phyloP scores from a whole-genome alignment of 2,797 vertebrate genomes.

The Acropternis orthonyx region DNA sequence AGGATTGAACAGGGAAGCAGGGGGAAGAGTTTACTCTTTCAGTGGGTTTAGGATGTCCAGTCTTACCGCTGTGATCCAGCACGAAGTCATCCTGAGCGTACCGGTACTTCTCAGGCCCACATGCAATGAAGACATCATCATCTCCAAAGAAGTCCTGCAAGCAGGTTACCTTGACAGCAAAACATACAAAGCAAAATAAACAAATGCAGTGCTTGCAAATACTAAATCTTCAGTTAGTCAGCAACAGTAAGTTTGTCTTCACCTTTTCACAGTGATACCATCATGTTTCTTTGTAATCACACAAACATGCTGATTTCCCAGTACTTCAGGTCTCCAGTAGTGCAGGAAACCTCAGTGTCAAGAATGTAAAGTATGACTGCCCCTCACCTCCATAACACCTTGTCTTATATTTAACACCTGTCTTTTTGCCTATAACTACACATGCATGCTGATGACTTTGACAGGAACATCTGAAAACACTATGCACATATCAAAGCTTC shows the following conservation, averaged over 20 bases:
- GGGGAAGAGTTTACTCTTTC: neutral
- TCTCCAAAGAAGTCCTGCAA: constrained; percentile 97
- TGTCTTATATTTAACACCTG: neutral
- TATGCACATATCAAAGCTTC: neutral
- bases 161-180: constrained; percentile 85
- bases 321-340: neutral
- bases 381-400: neutral
- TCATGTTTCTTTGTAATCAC: neutral
- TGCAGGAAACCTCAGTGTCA: neutral
- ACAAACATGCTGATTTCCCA: neutral
- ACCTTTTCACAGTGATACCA: neutral
- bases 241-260: neutral
- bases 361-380: neutral
- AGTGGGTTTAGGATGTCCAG: constrained; percentile 34
- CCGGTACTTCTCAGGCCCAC: constrained; percentile 93
- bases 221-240: neutral
- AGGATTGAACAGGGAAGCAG: rapidly evolving
- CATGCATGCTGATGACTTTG: neutral
- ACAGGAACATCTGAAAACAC: neutral
- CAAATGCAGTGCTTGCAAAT: neutral
- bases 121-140: constrained; percentile 95
- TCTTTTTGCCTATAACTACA: neutral
- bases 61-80: constrained; percentile 95
- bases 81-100: constrained; percentile 98
- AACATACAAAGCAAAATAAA: constrained; percentile 6